A percentile compares a stretch with the other conserved stretches of the same genome.
phyloP scores from a whole-genome alignment of 1,140 invertebrate genomes.

The Pemphigus obesinymphae region DNA sequence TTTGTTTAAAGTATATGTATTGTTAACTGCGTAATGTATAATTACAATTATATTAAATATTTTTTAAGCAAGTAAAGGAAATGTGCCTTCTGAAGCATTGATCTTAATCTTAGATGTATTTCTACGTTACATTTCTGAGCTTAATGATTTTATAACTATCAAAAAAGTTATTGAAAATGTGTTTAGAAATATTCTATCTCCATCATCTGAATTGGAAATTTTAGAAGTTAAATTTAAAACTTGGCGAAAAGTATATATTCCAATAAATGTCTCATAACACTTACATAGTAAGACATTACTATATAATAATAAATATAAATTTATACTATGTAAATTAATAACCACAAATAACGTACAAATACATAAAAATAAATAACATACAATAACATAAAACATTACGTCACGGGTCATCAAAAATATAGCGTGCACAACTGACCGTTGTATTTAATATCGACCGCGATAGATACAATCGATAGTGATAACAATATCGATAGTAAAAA shows the following conservation, averaged over 20 bases:
- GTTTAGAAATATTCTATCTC: constrained; percentile 35
- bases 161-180: constrained; percentile 34
- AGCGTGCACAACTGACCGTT: no score
- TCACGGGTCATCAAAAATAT: no score
- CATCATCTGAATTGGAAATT: constrained; percentile 23
- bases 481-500: no score
- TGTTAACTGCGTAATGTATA: neutral
- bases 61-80: constrained; percentile 59
- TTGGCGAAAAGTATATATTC: constrained; percentile 20
- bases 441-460: no score
- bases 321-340: no score
- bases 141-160: constrained; percentile 1
- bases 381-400: no score
- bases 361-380: no score
- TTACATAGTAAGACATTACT: no score
- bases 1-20: neutral
- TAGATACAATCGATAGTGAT: no score
- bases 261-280: no score
- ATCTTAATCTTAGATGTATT: constrained; percentile 47
- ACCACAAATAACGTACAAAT: no score
- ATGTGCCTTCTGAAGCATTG: constrained; percentile 54
- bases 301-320: no score
- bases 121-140: constrained; percentile 30
- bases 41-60: constrained; percentile 39
- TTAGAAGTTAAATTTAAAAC: constrained; percentile 31